phyloP scores from a whole-genome alignment of 2,797 vertebrate genomes.

The Hipposideros larvatus region DNA sequence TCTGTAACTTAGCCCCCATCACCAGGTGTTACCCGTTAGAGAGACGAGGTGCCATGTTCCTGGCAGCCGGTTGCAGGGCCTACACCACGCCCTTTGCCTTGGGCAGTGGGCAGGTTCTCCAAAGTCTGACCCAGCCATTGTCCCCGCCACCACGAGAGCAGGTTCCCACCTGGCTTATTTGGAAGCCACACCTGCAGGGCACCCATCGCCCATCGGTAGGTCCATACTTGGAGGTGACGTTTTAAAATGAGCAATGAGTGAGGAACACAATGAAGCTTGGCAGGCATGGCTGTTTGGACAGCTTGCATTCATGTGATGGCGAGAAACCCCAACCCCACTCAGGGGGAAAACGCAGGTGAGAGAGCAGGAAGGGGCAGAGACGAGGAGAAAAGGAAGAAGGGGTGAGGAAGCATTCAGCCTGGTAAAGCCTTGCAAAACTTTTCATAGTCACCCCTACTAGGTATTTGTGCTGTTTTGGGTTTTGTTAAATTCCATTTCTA shows the following conservation, averaged over 20 bases:
- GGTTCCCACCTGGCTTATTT: too few relatives aligned
- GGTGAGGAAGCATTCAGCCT: neutral
- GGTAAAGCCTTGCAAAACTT: neutral
- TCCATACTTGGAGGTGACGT: neutral
- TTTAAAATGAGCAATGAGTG: too few relatives aligned
- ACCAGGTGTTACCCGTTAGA: too few relatives aligned
- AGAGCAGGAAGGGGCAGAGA: neutral
- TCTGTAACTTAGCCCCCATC: too few relatives aligned
- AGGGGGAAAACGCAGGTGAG: neutral
- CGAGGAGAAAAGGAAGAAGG: neutral
- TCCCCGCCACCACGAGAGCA: too few relatives aligned
- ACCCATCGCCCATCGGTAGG: accelerated
- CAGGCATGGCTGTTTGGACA: too few relatives aligned
- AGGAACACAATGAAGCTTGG: neutral
- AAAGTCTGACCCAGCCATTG: neutral
- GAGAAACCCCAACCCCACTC: neutral
- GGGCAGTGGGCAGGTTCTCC: neutral
- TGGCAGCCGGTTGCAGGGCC: too few relatives aligned
- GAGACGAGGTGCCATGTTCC: too few relatives aligned
- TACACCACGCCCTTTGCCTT: too few relatives aligned
- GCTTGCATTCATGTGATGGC: too few relatives aligned
- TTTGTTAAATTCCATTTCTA: neutral
- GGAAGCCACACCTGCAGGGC: neutral
- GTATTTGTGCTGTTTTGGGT: neutral
- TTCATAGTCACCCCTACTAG: neutral